Conservation (phyloP, 2,797 vertebrate genomes). For the Neolamprologus multifasciatus region DNA sequence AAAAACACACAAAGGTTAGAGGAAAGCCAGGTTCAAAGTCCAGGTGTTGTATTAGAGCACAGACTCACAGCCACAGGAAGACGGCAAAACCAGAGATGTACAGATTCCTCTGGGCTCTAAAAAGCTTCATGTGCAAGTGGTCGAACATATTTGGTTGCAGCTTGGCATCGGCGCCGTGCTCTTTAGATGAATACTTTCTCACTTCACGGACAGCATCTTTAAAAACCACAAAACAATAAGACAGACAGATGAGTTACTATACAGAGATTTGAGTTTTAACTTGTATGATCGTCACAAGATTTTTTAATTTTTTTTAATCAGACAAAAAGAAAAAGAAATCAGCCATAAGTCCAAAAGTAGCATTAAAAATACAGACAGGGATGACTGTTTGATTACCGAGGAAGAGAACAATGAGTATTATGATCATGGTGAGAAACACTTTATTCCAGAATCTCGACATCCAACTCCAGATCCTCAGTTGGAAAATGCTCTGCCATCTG, state of each 20-base stretch:
- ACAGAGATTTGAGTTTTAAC: background rate
- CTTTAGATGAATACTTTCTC: constrained; percentile 80
- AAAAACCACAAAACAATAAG: background rate
- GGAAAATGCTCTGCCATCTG: constrained; percentile 74
- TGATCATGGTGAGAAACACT: constrained; percentile 89
- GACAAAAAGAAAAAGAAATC: background rate
- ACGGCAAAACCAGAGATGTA: constrained; percentile 94
- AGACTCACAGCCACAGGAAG: constrained; percentile 94
- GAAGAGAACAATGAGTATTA: constrained; percentile 88
- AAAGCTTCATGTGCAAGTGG: constrained; percentile 93
- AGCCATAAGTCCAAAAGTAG: background rate
- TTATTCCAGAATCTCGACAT: constrained; percentile 86
- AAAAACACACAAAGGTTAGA: background rate
- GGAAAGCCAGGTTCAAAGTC: background rate
- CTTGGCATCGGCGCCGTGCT: constrained; percentile 51
- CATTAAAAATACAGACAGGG: background rate
- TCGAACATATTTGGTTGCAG: constrained; percentile 75
- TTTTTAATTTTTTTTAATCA: fast-evolving
- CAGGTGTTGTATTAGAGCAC: background rate
- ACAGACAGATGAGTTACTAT: background rate
- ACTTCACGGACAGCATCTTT: constrained; percentile 90
- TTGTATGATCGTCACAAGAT: background rate
- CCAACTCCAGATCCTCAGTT: constrained; percentile 81
- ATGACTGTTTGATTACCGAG: constrained; percentile 77
- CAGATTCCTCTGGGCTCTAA: constrained; percentile 91